Percentiles rank a stretch among this genome's conserved stretches.
phyloP scores from a whole-genome alignment of 2,888 invertebrate species.

The Tetropium fuscum region DNA sequence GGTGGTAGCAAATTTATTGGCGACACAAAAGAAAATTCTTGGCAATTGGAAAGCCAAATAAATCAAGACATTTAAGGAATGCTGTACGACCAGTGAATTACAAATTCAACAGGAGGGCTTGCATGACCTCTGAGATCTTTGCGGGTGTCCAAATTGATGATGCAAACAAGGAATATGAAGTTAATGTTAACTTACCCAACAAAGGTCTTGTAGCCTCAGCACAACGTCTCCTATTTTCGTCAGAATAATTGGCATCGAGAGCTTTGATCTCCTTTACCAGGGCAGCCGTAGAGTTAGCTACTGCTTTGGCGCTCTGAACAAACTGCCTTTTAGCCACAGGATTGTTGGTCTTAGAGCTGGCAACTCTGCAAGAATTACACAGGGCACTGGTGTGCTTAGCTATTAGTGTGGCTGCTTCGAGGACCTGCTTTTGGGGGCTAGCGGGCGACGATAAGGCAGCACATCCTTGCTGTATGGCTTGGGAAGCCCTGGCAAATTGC shows the following conservation, averaged over 20 bases:
- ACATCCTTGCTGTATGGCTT: constrained; percentile 92
- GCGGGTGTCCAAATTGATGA: too few species aligned
- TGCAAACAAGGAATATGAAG: too few species aligned
- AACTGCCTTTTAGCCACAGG: constrained; percentile 96
- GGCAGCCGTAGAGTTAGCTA: constrained; percentile 94
- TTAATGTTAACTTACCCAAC: constrained; percentile 51
- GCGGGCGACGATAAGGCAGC: constrained; percentile 77
- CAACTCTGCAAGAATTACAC: constrained; percentile 91
- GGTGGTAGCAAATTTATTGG: too few species aligned
- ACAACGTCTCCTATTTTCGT: constrained; percentile 79
- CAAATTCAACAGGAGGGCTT: too few species aligned
- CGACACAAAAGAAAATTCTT: too few species aligned
- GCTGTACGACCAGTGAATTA: too few species aligned
- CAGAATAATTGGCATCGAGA: constrained; percentile 85
- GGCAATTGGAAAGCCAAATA: too few species aligned
- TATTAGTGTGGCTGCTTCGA: constrained; percentile 92
- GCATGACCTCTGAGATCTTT: too few species aligned
- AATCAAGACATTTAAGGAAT: too few species aligned
- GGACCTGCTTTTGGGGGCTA: constrained; percentile 84
- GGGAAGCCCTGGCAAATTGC: constrained; percentile 87
- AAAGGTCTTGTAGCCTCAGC: constrained; percentile 86
- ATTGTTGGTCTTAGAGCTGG: constrained; percentile 90
- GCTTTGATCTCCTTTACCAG: constrained; percentile 96
- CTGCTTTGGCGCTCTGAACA: constrained; percentile 97
- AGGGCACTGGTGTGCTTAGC: constrained; percentile 96